phyloP scores from a whole-genome alignment of 2,797 vertebrate genomes.

The Oceanodroma leucorhoa region DNA sequence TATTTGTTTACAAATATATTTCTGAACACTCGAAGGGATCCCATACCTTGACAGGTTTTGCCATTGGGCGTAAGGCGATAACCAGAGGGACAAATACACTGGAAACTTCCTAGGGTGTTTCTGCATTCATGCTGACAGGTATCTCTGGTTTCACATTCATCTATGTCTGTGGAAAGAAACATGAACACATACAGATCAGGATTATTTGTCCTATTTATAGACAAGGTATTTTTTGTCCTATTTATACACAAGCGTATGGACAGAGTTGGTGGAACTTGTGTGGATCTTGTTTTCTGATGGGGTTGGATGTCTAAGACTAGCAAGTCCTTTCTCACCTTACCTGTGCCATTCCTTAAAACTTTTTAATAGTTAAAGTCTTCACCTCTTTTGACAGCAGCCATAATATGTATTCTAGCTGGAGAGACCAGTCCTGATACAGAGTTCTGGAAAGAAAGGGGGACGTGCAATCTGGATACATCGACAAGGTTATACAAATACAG shows the following conservation, averaged over 20 bases:
- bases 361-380: not conserved
- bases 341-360: not conserved
- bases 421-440: not conserved
- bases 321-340: not conserved
- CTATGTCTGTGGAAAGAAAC: constrained; percentile 82
- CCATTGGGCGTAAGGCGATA: constrained; percentile 90
- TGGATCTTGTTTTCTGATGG: not conserved
- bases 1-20: not conserved
- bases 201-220: not conserved
- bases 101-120: constrained; percentile 91
- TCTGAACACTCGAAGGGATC: not conserved
- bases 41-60: constrained; percentile 93
- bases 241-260: rapidly evolving
- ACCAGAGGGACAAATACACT: constrained; percentile 88
- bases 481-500: not conserved
- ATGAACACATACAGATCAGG: not conserved
- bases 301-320: not conserved
- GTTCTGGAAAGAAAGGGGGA: not conserved
- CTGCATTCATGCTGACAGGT: constrained; percentile 93
- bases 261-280: not conserved
- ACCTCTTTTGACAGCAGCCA: not conserved
- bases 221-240: not conserved
- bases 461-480: not conserved
- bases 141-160: constrained; percentile 91
- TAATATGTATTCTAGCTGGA: not conserved